Base-by-base conservation (phyloP, 2,113 vertebrate genomes). In the Indicator maculatus region DNA sequence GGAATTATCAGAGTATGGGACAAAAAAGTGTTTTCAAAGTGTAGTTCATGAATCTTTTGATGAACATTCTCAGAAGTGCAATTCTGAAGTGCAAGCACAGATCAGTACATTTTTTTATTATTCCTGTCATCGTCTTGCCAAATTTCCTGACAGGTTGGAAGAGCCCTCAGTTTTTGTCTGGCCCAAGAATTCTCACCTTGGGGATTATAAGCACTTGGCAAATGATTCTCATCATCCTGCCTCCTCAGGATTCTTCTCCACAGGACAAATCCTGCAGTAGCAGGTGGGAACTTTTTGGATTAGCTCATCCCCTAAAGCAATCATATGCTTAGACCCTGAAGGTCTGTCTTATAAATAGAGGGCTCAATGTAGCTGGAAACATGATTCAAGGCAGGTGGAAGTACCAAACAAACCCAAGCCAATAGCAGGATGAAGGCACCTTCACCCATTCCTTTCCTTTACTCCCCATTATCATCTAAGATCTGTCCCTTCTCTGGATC, bases 61-160 rank as follows among this genome's bases (percentile, higher is more conserved):
- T 3, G 6, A 93, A 70, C 28, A 23, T 53, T 53, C 82, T 95
- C 28, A 83, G 78, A 91, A 39, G 36, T 44, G 16, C 59, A 80
- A 73, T 23, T 88, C 41, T 93, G 75, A 93, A 89, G 44, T 14
- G 21, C 33, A 91, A 83, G 60, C 30, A 88, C 58, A 90, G 66
- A 79, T 92, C 60, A 41, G 56, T 77, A 74, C 31, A 45, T 52
- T 71, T 92, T 94, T 89, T 87, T 67, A 64, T 83, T 83, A 71
- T 55, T 83, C 31, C 14, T 87, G 61, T 80, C 65, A 88, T 81
- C 4, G 1, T 74, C 75, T 73, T 95, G 79, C 89, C 88, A 94
- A 91, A 71, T 81, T 81, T 89, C 20, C 69, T 74, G 71, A 72
- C 47, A 72, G 56, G n/a, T 93, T 95, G 88, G 88, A 96, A 79